phyloP scores from a whole-genome alignment of 2,888 invertebrate genomes.

The Baronia brevicornis region DNA sequence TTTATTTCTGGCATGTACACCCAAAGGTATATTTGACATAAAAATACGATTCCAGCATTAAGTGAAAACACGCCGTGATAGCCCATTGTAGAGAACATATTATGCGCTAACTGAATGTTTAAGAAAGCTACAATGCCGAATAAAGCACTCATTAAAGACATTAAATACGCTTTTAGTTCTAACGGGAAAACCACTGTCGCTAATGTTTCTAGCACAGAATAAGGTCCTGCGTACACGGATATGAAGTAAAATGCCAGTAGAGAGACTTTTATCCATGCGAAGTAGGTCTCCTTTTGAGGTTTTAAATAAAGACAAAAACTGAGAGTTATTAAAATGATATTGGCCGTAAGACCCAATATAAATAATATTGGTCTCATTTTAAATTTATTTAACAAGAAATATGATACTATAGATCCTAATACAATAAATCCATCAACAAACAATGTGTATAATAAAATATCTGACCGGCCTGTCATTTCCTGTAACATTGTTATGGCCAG shows the following conservation, averaged over 20 bases:
- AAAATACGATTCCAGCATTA: conserved; percentile 18
- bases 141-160: conserved; percentile 16
- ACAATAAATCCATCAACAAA: conserved; percentile 18
- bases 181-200: conserved; percentile 22
- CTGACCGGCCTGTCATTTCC: conserved; percentile 18
- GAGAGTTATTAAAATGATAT: conserved; percentile 15
- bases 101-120: conserved; percentile 19
- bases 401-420: conserved; percentile 17
- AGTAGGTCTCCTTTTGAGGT: conserved; percentile 4
- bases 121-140: conserved; percentile 18
- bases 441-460: conserved; percentile 19
- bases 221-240: conserved; percentile 17
- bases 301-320: conserved; percentile 18
- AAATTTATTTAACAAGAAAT: conserved; percentile 16
- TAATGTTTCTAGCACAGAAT: conserved; percentile 20
- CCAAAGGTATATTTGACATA: conserved; percentile 24
- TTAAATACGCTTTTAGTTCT: conserved; percentile 19
- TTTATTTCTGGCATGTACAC: conserved; percentile 28
- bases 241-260: conserved; percentile 19
- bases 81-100: conserved; percentile 21
- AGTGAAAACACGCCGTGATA: conserved; percentile 27
- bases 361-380: conserved; percentile 21
- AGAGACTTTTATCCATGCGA: conserved; percentile 14
- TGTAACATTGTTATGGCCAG: conserved; percentile 19
- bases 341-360: conserved; percentile 15